A percentile compares a stretch with the other conserved stretches of the same genome.
phyloP scores from a whole-genome alignment of 2,113 vertebrate species.

The Neogobius melanostomus region DNA sequence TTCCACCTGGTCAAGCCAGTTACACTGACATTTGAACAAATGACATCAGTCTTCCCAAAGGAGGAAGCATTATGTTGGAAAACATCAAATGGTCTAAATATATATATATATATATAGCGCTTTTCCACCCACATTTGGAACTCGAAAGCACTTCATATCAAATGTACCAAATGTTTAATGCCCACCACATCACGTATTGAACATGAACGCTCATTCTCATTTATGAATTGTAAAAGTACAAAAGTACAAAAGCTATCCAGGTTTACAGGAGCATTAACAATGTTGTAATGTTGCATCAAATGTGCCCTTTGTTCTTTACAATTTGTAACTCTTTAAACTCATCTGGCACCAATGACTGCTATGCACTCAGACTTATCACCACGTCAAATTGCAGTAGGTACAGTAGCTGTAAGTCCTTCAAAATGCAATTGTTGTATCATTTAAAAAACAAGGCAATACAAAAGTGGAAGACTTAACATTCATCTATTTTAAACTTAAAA shows the following conservation, averaged over 20 bases:
- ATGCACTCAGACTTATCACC: slow-evolving; percentile 21
- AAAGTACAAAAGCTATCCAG: neutral
- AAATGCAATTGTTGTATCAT: slow-evolving; percentile 4
- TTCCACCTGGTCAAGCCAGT: slow-evolving; percentile 18
- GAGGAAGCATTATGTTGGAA: slow-evolving; percentile 15
- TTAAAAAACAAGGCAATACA: neutral
- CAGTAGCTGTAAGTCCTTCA: neutral
- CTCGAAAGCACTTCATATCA: too few species aligned
- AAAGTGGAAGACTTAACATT: slow-evolving; percentile 21
- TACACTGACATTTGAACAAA: slow-evolving; percentile 30
- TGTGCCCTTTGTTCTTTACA: slow-evolving; percentile 4
- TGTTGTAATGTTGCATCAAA: neutral
- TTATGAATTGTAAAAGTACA: too few species aligned
- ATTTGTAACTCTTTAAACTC: neutral
- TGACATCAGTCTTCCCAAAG: slow-evolving; percentile 29
- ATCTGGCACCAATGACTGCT: neutral
- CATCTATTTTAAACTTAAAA: slow-evolving; percentile 41
- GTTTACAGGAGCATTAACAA: neutral
- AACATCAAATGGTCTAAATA: too few species aligned
- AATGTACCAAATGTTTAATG: too few species aligned
- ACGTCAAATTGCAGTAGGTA: slow-evolving; percentile 42
- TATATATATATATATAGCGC: too few species aligned
- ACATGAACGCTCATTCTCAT: too few species aligned
- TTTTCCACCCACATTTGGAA: too few species aligned
- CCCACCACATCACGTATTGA: too few species aligned